phyloP scores from a whole-genome alignment of 2,113 vertebrate genomes.

The Heterotis niloticus region DNA sequence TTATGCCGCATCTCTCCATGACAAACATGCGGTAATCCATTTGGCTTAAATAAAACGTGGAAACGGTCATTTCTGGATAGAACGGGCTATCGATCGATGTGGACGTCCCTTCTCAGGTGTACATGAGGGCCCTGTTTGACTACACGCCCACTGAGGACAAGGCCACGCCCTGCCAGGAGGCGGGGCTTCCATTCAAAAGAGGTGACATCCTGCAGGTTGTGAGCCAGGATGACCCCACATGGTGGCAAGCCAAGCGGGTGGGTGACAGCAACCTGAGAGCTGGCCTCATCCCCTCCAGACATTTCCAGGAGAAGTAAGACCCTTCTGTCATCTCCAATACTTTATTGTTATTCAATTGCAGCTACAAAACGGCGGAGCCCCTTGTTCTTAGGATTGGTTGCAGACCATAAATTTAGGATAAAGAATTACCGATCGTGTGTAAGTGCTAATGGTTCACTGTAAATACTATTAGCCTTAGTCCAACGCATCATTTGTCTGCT shows the following conservation, averaged over 20 bases:
- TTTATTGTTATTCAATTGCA: too few relatives aligned
- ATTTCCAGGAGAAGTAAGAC: constrained; percentile 87
- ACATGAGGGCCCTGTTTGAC: constrained; percentile 85
- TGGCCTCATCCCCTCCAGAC: constrained; percentile 84
- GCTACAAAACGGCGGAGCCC: too few relatives aligned
- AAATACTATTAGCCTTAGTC: too few relatives aligned
- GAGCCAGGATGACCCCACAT: constrained; percentile 84
- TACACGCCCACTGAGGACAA: constrained; percentile 87
- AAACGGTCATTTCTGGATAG: not conserved
- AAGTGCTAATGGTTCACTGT: too few relatives aligned
- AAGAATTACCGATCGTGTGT: too few relatives aligned
- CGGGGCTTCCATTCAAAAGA: constrained; percentile 81
- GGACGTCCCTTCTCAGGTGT: constrained; percentile 66
- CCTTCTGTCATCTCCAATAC: not conserved
- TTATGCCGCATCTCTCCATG: not conserved
- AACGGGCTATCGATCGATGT: not conserved
- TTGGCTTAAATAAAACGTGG: not conserved
- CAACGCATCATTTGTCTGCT: too few relatives aligned
- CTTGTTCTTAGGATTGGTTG: too few relatives aligned
- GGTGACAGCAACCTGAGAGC: constrained; percentile 87
- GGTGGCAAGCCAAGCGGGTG: constrained; percentile 93
- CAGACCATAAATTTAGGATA: too few relatives aligned
- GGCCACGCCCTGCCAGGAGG: constrained; percentile 91
- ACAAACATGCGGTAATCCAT: not conserved
- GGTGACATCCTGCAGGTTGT: constrained; percentile 89